phyloP scores from a whole-genome alignment of 2,888 invertebrate species.

The Plagodis pulveraria region DNA sequence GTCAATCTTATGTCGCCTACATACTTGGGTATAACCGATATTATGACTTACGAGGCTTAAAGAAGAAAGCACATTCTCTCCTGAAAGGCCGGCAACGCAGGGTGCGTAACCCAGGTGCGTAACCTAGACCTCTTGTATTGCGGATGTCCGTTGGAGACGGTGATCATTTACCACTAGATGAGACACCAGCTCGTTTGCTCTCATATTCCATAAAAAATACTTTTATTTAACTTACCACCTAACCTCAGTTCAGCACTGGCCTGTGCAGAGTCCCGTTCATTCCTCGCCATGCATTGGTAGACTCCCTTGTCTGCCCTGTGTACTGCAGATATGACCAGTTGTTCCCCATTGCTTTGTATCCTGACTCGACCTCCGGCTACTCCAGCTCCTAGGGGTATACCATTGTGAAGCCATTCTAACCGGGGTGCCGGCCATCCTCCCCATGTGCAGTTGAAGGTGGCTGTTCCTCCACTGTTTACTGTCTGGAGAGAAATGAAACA shows the following conservation, averaged over 20 bases:
- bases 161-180: too few species aligned
- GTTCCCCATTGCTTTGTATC: conserved; percentile 63
- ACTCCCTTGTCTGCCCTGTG: conserved; percentile 93
- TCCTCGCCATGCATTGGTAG: conserved; percentile 94
- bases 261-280: conserved; percentile 91
- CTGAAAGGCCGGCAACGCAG: too few species aligned
- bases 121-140: too few species aligned
- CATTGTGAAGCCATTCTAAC: conserved; percentile 91
- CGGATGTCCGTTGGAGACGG: too few species aligned
- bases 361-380: conserved; percentile 70
- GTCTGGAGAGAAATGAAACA: conserved; percentile 72
- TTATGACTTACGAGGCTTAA: too few species aligned
- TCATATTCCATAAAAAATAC: too few species aligned
- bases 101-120: too few species aligned
- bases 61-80: too few species aligned
- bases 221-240: conserved; percentile 84
- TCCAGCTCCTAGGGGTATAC: conserved; percentile 84
- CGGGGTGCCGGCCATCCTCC: conserved; percentile 90
- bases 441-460: conserved; percentile 93
- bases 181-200: too few species aligned
- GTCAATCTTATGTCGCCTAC: too few species aligned
- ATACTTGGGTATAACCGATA: too few species aligned
- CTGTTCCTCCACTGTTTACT: conserved; percentile 93
- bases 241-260: conserved; percentile 91
- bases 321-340: conserved; percentile 80